A percentile compares a stretch with the other conserved stretches of the same genome.
These are phyloP conservation scores for Glandiceps talaboti DNA, from an alignment of 53 echinoderm and acorn worm genomes.

Conservation along the genomic window DNA sequence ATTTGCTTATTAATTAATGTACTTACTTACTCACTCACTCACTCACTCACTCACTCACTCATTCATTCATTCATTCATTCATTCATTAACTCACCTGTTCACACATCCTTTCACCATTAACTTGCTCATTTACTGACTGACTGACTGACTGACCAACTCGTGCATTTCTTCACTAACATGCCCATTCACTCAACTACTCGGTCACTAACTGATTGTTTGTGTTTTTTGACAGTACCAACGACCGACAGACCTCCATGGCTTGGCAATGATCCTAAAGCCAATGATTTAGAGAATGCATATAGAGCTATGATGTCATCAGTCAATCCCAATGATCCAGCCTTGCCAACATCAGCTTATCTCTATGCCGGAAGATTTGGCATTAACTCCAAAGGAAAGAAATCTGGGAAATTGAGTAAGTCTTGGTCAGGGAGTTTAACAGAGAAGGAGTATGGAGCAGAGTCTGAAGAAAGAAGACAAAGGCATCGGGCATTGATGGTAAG, in stretches of 20 bases:
- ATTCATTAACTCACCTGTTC: too few species aligned
- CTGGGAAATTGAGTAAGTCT: conserved; percentile 38
- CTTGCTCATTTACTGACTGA: too few species aligned
- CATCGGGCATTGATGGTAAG: conserved; percentile 62
- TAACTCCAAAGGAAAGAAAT: conserved; percentile 21
- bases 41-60: too few species aligned
- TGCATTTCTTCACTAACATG: too few species aligned
- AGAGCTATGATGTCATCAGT: conserved; percentile 45
- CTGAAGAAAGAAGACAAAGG: conserved; percentile 37
- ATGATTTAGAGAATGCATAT: conserved; percentile 53
- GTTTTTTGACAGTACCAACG: conserved; percentile 12
- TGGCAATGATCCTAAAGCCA: conserved; percentile 56
- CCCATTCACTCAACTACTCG: too few species aligned
- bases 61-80: too few species aligned
- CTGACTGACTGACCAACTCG: too few species aligned
- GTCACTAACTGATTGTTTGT: too few species aligned
- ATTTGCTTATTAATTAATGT: too few species aligned
- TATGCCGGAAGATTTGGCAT: conserved; percentile 6
- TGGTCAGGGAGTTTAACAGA: conserved; percentile 66
- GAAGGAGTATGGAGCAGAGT: conserved; percentile 62
- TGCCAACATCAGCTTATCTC: conserved; percentile 14
- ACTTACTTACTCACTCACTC: too few species aligned
- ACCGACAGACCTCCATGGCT: conserved; percentile 71
- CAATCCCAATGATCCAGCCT: conserved; percentile 58
- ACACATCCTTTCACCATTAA: too few species aligned